Conservation (phyloP, 2,888 invertebrate genomes). For the Ophraella communa region DNA sequence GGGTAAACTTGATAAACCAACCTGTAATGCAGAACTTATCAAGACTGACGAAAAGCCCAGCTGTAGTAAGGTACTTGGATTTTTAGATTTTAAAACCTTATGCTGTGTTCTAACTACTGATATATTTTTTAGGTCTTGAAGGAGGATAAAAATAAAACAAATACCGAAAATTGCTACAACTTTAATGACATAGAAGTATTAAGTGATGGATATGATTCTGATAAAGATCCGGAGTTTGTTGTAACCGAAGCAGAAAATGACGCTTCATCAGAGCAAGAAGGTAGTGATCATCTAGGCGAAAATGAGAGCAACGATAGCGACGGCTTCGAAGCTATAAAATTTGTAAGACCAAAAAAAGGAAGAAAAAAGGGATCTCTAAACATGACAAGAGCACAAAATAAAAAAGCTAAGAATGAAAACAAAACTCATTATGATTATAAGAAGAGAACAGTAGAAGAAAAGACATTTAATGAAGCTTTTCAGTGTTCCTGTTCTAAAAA, state of each 20-base stretch:
- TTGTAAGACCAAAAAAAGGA: conserved; percentile 19
- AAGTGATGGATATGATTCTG: conserved; percentile 21
- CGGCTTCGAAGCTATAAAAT: conserved; percentile 7
- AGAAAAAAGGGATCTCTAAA: conserved; percentile 15
- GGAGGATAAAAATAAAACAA: conserved; percentile 7
- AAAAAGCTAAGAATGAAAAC: conserved; percentile 19
- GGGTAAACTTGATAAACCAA: not conserved
- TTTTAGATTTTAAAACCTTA: not conserved
- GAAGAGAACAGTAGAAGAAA: conserved; percentile 9
- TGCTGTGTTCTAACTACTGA: not conserved
- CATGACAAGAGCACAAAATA: conserved; percentile 16
- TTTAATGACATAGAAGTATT: conserved; percentile 8
- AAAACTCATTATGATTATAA: conserved; percentile 26
- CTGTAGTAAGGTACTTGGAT: conserved; percentile 7
- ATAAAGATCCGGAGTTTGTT: conserved; percentile 28
- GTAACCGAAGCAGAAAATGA: conserved; percentile 14
- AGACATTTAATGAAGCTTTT: conserved; percentile 22
- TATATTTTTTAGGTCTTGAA: conserved; percentile 4
- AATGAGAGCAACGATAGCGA: conserved; percentile 9
- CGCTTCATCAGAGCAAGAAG: conserved; percentile 20
- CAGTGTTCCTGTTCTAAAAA: conserved; percentile 23
- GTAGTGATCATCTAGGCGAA: conserved; percentile 9
- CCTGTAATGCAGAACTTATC: not conserved
- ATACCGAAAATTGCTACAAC: conserved; percentile 8
- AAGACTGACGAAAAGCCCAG: conserved; percentile 3